phyloP scores from a whole-genome alignment of 2,888 invertebrate species.

The Sthenelais limicola region DNA sequence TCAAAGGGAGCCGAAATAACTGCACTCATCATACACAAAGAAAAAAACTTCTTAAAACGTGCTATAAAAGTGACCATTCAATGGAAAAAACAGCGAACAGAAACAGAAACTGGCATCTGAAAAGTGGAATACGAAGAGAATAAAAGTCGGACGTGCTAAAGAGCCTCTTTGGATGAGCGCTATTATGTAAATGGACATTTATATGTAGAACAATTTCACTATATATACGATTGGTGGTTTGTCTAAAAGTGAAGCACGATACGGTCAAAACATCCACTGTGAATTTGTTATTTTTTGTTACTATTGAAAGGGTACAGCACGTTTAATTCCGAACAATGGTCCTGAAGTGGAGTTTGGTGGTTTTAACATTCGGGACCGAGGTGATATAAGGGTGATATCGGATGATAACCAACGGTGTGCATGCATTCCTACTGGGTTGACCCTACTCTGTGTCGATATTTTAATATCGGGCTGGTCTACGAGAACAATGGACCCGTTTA shows the following conservation, averaged over 20 bases:
- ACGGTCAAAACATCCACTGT: constrained; percentile 24
- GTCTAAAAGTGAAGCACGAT: constrained; percentile 12
- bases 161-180: constrained; percentile 40
- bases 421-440: too few species aligned
- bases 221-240: constrained; percentile 18
- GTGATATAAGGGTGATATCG: too few species aligned
- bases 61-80: constrained; percentile 40
- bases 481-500: too few species aligned
- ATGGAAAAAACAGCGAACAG: constrained; percentile 29
- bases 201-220: constrained; percentile 17
- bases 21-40: constrained; percentile 33
- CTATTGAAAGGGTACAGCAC: constrained; percentile 26
- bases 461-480: too few species aligned
- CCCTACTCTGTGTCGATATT: too few species aligned
- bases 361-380: too few species aligned
- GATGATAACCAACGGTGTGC: too few species aligned
- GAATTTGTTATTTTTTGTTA: too few species aligned
- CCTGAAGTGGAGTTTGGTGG: too few species aligned
- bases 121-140: constrained; percentile 36
- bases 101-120: constrained; percentile 36
- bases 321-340: too few species aligned
- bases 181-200: too few species aligned
- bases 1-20: constrained; percentile 32
- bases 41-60: constrained; percentile 27
- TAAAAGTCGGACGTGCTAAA: constrained; percentile 30